Conservation (phyloP, 2,113 vertebrate species). For the Vireo altiloquus region DNA sequence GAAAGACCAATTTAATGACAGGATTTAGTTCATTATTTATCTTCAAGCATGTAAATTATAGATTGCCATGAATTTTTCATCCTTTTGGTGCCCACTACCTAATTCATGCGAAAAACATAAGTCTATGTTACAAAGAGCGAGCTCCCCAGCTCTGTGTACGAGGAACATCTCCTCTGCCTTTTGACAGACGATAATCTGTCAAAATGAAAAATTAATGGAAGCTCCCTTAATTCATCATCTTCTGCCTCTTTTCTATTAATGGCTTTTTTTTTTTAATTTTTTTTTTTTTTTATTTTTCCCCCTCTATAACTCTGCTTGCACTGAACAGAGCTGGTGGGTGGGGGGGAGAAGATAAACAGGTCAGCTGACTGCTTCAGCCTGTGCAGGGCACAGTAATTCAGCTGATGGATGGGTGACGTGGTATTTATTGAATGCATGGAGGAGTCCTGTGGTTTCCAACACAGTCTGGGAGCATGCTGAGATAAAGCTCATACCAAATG, state of each 20-base stretch:
- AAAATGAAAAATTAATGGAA: constrained; percentile 85
- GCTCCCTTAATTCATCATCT: constrained; percentile 82
- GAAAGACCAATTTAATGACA: constrained; percentile 79
- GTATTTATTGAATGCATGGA: constrained; percentile 35
- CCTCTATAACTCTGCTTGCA: constrained; percentile 10
- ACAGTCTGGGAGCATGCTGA: neutral
- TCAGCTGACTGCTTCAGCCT: constrained; percentile 46
- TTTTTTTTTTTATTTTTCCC: neutral
- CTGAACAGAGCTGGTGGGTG: constrained; percentile 35
- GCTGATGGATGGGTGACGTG: constrained; percentile 40
- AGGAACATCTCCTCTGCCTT: constrained; percentile 73
- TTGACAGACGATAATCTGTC: constrained; percentile 81
- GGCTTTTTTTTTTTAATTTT: constrained; percentile 47
- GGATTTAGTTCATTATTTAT: constrained; percentile 84
- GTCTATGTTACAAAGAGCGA: constrained; percentile 69
- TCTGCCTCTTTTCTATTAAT: constrained; percentile 74
- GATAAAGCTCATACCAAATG: constrained; percentile 1
- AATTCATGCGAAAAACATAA: constrained; percentile 74
- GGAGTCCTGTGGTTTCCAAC: constrained; percentile 40
- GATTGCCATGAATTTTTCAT: constrained; percentile 82
- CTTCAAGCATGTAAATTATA: constrained; percentile 81
- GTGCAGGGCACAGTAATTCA: neutral
- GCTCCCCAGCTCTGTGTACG: constrained; percentile 68
- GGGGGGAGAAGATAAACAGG: constrained; percentile 59
- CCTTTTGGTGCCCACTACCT: constrained; percentile 75